Conservation (phyloP, 92 coral and sea anemone genomes). For the Phenganax marumi region DNA sequence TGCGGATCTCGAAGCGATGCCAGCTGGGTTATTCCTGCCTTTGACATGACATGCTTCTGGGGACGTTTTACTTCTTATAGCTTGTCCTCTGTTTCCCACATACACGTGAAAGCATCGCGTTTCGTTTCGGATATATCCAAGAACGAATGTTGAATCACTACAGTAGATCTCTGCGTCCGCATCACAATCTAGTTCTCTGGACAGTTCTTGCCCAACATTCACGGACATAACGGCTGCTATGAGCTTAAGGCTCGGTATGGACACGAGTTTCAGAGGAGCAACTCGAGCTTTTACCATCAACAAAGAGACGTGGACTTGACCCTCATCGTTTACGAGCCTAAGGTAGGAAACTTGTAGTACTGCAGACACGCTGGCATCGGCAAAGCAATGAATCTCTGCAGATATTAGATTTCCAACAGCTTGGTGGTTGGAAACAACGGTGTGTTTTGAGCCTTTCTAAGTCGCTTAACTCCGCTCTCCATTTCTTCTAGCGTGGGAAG, state of each 20-base stretch:
- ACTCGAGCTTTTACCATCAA: constrained; percentile 64
- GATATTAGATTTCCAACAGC: constrained; percentile 53
- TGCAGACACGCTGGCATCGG: constrained; percentile 52
- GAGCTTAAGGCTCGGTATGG: constrained; percentile 56
- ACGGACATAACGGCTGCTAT: constrained; percentile 65
- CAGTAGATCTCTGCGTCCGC: constrained; percentile 37
- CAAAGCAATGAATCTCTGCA: constrained; percentile 62
- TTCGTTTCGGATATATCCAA: constrained; percentile 55
- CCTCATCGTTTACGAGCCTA: constrained; percentile 50
- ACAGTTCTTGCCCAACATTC: constrained; percentile 46
- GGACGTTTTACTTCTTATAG: constrained; percentile 12
- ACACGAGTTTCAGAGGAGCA: constrained; percentile 57
- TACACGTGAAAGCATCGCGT: constrained; percentile 55
- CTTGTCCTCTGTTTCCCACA: constrained; percentile 54
- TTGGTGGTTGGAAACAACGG: constrained; percentile 67
- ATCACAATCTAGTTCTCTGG: constrained; percentile 40
- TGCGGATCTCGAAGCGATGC: constrained; percentile 36
- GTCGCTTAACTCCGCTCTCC: constrained; percentile 61
- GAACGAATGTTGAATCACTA: constrained; percentile 56
- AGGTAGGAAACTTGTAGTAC: constrained; percentile 61
- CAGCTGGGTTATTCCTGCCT: constrained; percentile 44
- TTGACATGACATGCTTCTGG: constrained; percentile 42
- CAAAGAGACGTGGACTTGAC: constrained; percentile 55
- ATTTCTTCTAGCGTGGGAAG: constrained; percentile 53
- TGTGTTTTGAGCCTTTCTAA: constrained; percentile 49